These are phyloP conservation scores for Microplitis mediator DNA, from an alignment of 1,140 invertebrate genomes.

Conservation along the genomic window DNA sequence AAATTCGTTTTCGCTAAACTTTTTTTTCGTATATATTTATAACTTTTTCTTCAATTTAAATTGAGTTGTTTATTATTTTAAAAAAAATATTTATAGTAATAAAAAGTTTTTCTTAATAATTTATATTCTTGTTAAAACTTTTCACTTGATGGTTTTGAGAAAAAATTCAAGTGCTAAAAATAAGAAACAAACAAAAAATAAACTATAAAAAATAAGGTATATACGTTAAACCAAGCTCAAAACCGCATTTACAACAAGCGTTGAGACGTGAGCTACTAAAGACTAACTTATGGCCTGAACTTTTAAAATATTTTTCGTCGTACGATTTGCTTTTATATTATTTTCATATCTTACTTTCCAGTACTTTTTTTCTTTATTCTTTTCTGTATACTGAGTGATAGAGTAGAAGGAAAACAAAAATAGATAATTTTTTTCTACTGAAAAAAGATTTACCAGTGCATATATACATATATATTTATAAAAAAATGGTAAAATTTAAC, in stretches of 20 bases:
- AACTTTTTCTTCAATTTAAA: too few species aligned
- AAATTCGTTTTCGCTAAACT: too few species aligned
- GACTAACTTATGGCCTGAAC: slow-evolving; percentile 14
- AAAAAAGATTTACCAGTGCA: neutral
- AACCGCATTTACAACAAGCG: neutral
- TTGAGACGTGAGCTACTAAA: slow-evolving; percentile 7
- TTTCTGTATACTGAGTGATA: too few species aligned
- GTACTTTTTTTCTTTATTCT: too few species aligned
- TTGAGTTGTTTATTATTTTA: too few species aligned
- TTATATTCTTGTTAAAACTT: too few species aligned
- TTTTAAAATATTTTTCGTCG: slow-evolving; percentile 17
- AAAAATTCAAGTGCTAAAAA: neutral
- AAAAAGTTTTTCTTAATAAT: too few species aligned
- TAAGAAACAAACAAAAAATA: neutral
- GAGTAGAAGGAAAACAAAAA: too few species aligned
- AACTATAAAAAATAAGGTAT: neutral
- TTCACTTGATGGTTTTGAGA: too few species aligned
- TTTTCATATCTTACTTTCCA: neutral
- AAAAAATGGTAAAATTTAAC: slow-evolving; percentile 10
- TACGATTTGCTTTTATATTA: neutral
- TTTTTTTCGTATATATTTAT: too few species aligned
- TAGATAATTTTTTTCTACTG: neutral
- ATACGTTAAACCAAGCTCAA: neutral
- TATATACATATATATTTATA: neutral
- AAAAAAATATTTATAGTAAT: too few species aligned